Conservation (phyloP, 2,113 vertebrate genomes). For the Phyllostomus discolor region DNA sequence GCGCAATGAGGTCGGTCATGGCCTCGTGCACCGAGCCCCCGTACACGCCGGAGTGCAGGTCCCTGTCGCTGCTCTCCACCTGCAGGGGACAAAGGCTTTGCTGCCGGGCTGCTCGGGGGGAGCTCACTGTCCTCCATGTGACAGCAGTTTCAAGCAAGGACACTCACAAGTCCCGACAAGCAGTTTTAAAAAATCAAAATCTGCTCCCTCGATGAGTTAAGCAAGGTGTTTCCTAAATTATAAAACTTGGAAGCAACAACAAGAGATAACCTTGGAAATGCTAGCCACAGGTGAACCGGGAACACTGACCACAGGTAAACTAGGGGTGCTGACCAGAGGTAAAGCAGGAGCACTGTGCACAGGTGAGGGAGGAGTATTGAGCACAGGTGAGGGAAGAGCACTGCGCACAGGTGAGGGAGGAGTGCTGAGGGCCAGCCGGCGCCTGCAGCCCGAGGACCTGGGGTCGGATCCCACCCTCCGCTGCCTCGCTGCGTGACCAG, state of each 20-base stretch:
- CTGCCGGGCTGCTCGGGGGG: not conserved
- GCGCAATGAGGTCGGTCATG: constrained; percentile 92
- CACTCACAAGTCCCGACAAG: not conserved
- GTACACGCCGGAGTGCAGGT: constrained; percentile 97
- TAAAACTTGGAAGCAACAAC: not conserved
- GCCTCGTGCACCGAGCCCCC: constrained; percentile 96
- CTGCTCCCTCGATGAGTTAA: not conserved
- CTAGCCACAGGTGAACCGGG: fast-evolving
- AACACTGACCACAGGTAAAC: not conserved
- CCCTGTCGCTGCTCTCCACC: constrained; percentile 88
- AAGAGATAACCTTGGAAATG: not conserved
- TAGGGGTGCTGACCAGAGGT: not conserved
- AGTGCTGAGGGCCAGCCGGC: not conserved
- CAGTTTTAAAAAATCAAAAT: not conserved
- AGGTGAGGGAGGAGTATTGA: not conserved
- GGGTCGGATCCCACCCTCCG: fast-evolving
- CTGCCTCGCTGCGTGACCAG: too few relatives aligned
- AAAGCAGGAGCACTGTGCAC: not conserved
- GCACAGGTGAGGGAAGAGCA: not conserved
- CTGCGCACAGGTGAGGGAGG: not conserved
- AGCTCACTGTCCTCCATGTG: not conserved
- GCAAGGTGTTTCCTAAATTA: not conserved
- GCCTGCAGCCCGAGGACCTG: not conserved
- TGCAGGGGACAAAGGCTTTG: constrained; percentile 46
- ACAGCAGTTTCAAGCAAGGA: not conserved